Evolutionary conservation across 53 echinoderm and acorn worm species (phyloP).

Genomic region (Echinarachnius parma): DNA sequence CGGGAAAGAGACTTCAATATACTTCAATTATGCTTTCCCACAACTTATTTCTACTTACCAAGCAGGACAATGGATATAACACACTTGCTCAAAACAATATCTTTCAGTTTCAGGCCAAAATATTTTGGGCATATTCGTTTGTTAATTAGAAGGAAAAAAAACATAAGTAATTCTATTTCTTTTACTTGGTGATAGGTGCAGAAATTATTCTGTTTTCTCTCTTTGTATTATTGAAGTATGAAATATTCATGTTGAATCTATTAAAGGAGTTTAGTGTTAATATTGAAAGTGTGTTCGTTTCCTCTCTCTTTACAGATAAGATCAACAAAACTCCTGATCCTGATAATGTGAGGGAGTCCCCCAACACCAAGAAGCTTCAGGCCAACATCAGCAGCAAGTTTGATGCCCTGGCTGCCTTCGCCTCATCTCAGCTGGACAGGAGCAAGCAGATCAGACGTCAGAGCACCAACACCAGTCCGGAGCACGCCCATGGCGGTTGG

Average conservation of each 20-base stretch:
- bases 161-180: not conserved
- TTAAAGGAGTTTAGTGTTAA: no score
- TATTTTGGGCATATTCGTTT: no score
- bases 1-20: no score
- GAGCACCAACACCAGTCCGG: conserved; percentile 72
- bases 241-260: not conserved
- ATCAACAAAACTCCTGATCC: conserved; percentile 22
- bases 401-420: conserved; percentile 92
- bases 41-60: no score
- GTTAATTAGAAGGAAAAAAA: no score
- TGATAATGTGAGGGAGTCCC: conserved; percentile 63
- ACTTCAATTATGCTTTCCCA: no score
- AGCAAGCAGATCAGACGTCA: conserved; percentile 78
- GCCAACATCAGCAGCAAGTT: conserved; percentile 95
- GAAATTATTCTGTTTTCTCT: not conserved
- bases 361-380: conserved; percentile 90
- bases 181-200: not conserved
- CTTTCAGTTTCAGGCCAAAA: no score
- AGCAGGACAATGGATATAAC: no score
- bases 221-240: not conserved
- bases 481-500: conserved; percentile 42
- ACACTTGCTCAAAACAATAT: no score
- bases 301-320: not conserved
- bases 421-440: conserved; percentile 79
- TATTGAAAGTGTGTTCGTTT: not conserved